Evolutionary conservation across 2,888 invertebrate genomes (phyloP).

Genomic region (Synergus itoensis): DNA sequence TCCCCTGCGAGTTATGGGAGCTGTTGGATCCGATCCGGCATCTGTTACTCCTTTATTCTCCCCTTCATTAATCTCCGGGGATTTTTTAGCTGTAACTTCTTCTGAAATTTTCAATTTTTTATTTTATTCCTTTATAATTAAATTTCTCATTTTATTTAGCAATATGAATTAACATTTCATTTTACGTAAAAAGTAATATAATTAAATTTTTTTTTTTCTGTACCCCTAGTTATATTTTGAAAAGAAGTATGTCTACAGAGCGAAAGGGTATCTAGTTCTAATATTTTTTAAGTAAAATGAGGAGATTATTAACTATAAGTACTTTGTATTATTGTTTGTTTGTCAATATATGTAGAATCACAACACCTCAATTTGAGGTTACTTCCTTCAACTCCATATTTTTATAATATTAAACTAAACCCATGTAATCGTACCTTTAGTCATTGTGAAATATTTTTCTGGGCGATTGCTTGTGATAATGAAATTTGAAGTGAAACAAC

Average conservation of each 20-base stretch:
- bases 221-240: no score
- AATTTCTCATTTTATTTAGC: no score
- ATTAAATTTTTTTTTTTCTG: no score
- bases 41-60: conserved; percentile 70
- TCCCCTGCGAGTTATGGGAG: conserved; percentile 89
- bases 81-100: conserved; percentile 68
- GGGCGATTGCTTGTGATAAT: neutral
- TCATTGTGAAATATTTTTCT: conserved; percentile 2
- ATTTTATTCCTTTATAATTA: no score
- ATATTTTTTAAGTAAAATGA: no score
- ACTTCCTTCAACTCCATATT: neutral
- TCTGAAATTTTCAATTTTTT: conserved; percentile 54
- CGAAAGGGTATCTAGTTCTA: no score
- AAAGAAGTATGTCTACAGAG: no score
- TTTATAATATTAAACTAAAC: neutral
- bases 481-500: neutral
- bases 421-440: conserved; percentile 7
- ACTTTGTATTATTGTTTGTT: neutral
- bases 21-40: conserved; percentile 85
- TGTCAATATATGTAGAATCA: neutral
- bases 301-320: neutral
- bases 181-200: no score
- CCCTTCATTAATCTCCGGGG: conserved; percentile 70
- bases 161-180: no score
- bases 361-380: conserved; percentile 15